Base-by-base conservation (phyloP, 1,140 invertebrate genomes). In the Polypedilum vanderplanki region DNA sequence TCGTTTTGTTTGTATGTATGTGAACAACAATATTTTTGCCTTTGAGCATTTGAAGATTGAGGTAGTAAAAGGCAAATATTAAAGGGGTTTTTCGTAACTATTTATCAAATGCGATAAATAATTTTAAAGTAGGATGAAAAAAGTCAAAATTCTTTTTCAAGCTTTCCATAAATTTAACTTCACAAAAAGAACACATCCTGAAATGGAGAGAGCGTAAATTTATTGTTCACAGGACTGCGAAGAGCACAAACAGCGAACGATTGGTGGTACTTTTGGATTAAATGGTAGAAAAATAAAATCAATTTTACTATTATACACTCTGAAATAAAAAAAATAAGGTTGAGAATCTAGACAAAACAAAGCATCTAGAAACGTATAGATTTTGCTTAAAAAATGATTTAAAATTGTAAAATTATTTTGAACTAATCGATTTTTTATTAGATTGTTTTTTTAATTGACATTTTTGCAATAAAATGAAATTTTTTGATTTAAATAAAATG, bases 141-240 rank as follows among this genome's bases (percentile, higher is more conserved):
- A 33, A 33, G 46, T 57, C 12, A 57, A 33, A 33, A 33, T 33
- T 33, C n/a, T 57, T n/a, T 57, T 57, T 57, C 46, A 57, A 12
- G 46, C 15, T 57, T 15, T 12, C 46, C 7, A 57, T 57, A 57
- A 57, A 57, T 57, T 57, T 57, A n/a, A 15, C 12, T 57, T 57
- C n/a, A 15, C 46, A 3, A 15, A n/a, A 70, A 18, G 17, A 18
- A 70, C 18, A 57, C 64, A 46, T 46, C 15, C 46, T 57, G 10
- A 57, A 57, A 57, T 57, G 7, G 24, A 18, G 15, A 70, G 18
- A 70, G 46, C 46, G 17, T 17, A 70, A 70, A 70, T 70, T 70
- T 70, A 70, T 70, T 70, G 20, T 70, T 70, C 17, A 70, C 65
- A 10, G 17, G 20, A 70, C 17, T 70, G 65, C n/a, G 20, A 70